These are phyloP conservation scores for Troides oblongomaculatus DNA, from an alignment of 2,888 invertebrate species.

Conservation along the genomic window DNA sequence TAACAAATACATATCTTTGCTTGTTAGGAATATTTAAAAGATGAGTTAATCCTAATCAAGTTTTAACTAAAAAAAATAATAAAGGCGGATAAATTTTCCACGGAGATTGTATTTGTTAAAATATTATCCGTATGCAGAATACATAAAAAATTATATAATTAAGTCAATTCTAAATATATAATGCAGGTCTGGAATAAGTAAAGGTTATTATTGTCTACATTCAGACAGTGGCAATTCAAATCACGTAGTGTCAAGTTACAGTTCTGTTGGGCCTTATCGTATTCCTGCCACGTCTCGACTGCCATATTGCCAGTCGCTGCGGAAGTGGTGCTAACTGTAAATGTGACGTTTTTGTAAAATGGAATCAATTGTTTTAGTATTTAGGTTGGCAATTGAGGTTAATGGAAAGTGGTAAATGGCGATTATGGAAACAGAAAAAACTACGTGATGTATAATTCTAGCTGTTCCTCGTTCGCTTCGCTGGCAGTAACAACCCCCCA, in stretches of 20 bases:
- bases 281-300: conserved; percentile 51
- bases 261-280: conserved; percentile 35
- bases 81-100: neutral
- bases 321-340: conserved; percentile 64
- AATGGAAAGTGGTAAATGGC: conserved; percentile 31
- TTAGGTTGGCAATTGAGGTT: conserved; percentile 60
- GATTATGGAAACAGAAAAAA: conserved; percentile 1
- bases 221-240: conserved; percentile 32
- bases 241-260: conserved; percentile 35
- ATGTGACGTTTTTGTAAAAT: conserved; percentile 50
- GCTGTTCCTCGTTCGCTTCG: no score
- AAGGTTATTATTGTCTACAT: conserved; percentile 4
- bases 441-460: neutral
- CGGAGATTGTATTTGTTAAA: neutral
- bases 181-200: neutral
- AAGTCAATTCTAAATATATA: neutral
- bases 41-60: no score
- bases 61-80: no score
- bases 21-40: no score
- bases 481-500: no score
- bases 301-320: conserved; percentile 49
- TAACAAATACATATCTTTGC: no score
- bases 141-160: neutral
- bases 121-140: neutral
- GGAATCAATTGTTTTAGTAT: conserved; percentile 48